Evolutionary conservation across 2,113 vertebrate species (phyloP).

Genomic region (Oryzias melastigma): DNA sequence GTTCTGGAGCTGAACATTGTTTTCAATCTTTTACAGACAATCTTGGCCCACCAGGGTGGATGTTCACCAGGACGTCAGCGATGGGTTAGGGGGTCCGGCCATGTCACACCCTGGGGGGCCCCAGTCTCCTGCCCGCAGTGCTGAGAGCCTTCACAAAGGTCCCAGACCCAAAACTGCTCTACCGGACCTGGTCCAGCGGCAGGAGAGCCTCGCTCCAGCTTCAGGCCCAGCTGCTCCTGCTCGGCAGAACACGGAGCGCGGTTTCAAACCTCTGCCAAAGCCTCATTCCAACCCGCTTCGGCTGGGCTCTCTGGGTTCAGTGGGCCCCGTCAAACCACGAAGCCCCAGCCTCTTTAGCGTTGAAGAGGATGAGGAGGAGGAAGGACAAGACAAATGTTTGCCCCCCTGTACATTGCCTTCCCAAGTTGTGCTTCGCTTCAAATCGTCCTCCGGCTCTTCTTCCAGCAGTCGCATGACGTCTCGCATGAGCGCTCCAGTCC

Average conservation of each 20-base stretch:
- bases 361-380: constrained; percentile 94
- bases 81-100: constrained; percentile 88
- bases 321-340: constrained; percentile 56
- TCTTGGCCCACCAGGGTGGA: constrained; percentile 97
- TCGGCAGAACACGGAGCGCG: constrained; percentile 61
- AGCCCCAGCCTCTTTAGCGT: constrained; percentile 93
- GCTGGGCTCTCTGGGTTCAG: constrained; percentile 51
- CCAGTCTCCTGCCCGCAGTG: constrained; percentile 88
- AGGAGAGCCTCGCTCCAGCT: constrained; percentile 19
- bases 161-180: constrained; percentile 87
- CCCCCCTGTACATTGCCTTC: constrained; percentile 77
- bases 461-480: constrained; percentile 91
- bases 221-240: constrained; percentile 69
- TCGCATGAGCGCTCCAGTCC: constrained; percentile 90
- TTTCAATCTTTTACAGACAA: constrained; percentile 77
- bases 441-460: constrained; percentile 77
- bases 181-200: constrained; percentile 76
- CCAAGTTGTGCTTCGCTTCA: constrained; percentile 90
- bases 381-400: constrained; percentile 59
- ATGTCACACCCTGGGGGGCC: constrained; percentile 87
- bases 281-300: constrained; percentile 65
- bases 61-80: constrained; percentile 93
- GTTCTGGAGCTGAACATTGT: background rate
- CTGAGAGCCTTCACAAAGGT: constrained; percentile 89
- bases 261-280: constrained; percentile 49